Evolutionary conservation across 2,888 invertebrate species (phyloP).

Genomic region (Ligdia adustata): DNA sequence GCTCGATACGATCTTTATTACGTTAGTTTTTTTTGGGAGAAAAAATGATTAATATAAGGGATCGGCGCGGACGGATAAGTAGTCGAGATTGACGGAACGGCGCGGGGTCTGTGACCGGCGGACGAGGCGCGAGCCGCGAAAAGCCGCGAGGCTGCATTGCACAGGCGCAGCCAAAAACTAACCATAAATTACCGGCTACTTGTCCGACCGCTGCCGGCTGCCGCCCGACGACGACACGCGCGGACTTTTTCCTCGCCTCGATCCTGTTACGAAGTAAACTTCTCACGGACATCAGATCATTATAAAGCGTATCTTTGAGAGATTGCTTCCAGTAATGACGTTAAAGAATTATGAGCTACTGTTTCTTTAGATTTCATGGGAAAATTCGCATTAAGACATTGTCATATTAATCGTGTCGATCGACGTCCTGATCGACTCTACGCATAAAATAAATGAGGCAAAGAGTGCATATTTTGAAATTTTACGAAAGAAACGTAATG

Average conservation of each 20-base stretch:
- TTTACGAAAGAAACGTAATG: constrained; percentile 35
- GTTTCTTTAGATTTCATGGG: constrained; percentile 58
- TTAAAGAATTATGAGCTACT: constrained; percentile 62
- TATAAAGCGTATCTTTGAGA: constrained; percentile 68
- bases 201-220: too few relatives aligned
- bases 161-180: constrained; percentile 81
- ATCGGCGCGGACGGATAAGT: constrained; percentile 79
- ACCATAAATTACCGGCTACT: constrained; percentile 84
- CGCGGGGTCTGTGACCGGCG: constrained; percentile 81
- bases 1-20: constrained; percentile 74
- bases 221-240: constrained; percentile 78
- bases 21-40: constrained; percentile 64
- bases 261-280: constrained; percentile 79
- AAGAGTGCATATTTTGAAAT: constrained; percentile 35
- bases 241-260: constrained; percentile 66
- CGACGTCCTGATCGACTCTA: constrained; percentile 38
- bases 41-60: constrained; percentile 78
- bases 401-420: constrained; percentile 49
- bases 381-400: constrained; percentile 50
- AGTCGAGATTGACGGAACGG: constrained; percentile 79
- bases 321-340: constrained; percentile 71
- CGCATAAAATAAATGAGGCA: constrained; percentile 30
- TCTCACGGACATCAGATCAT: constrained; percentile 76
- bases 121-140: constrained; percentile 57
- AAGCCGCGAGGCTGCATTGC: constrained; percentile 81